These are phyloP conservation scores for Brachirus orientalis DNA, from an alignment of 2,113 vertebrate genomes.

Conservation along the genomic window DNA sequence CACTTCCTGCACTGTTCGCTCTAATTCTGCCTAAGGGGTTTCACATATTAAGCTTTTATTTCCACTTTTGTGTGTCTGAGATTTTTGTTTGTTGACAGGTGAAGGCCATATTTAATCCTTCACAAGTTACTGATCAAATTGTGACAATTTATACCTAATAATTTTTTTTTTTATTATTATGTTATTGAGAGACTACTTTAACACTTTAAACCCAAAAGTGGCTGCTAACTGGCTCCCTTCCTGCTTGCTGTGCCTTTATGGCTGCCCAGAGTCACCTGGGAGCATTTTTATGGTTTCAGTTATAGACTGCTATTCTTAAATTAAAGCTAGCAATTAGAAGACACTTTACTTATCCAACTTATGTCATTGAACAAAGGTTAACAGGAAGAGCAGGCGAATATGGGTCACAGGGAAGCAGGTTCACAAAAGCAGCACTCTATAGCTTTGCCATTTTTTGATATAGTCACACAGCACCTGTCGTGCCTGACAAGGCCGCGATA, in stretches of 20 bases:
- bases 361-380: constrained; percentile 74
- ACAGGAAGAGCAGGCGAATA: constrained; percentile 49
- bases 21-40: too few species aligned
- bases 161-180: too few species aligned
- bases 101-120: too few species aligned
- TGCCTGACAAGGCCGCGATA: constrained; percentile 38
- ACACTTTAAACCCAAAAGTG: too few species aligned
- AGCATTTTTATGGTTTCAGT: constrained; percentile 66
- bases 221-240: neutral
- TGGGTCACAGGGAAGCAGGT: constrained; percentile 49
- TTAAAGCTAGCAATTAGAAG: constrained; percentile 70
- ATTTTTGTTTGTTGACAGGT: too few species aligned
- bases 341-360: constrained; percentile 66
- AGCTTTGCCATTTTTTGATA: constrained; percentile 11
- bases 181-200: too few species aligned
- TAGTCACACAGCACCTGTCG: constrained; percentile 52
- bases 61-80: too few species aligned
- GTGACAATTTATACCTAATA: too few species aligned
- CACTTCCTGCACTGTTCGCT: too few species aligned
- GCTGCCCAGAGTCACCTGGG: constrained; percentile 42
- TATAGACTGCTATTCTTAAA: constrained; percentile 71
- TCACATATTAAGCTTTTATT: too few species aligned
- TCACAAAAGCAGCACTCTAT: constrained; percentile 37
- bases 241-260: constrained; percentile 41
- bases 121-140: too few species aligned